Evolutionary conservation across 2,797 vertebrate genomes (phyloP).

Genomic region (Brotula barbata): DNA sequence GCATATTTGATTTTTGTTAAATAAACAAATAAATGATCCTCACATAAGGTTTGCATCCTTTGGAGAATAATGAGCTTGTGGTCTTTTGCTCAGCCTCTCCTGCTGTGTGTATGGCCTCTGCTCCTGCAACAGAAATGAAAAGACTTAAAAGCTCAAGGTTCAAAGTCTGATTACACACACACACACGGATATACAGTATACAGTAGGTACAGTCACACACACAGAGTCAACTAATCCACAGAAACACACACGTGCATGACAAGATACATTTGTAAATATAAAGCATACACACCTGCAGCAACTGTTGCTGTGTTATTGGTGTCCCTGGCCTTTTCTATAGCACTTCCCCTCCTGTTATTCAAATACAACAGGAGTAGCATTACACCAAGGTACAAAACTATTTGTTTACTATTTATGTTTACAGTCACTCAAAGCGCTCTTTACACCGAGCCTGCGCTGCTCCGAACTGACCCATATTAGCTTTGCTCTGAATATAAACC

Average conservation of each 20-base stretch:
- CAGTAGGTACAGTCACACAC: not conserved
- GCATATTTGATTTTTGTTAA: no score
- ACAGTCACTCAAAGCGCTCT: no score
- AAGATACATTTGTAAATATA: not conserved
- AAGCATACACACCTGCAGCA: conserved; percentile 57
- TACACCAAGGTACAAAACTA: not conserved
- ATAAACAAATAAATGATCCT: conserved; percentile 49
- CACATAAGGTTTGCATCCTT: conserved; percentile 71
- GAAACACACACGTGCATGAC: not conserved
- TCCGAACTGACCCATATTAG: not conserved
- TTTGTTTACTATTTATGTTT: not conserved
- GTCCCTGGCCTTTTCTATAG: conserved; percentile 52
- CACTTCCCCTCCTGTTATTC: conserved; percentile 63
- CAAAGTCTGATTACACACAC: conserved; percentile 8
- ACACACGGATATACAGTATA: not conserved
- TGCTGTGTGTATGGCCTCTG: conserved; percentile 39
- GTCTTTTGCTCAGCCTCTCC: conserved; percentile 39
- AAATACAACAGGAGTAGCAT: conserved; percentile 36
- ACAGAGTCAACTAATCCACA: not conserved
- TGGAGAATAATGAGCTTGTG: conserved; percentile 22
- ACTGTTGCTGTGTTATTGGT: conserved; percentile 21
- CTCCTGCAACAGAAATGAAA: conserved; percentile 56
- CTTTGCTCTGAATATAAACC: not conserved
- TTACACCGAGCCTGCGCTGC: no score
- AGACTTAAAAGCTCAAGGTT: conserved; percentile 17